These are phyloP conservation scores for Polyergus mexicanus DNA, from an alignment of 1,140 invertebrate species.

Conservation along the genomic window DNA sequence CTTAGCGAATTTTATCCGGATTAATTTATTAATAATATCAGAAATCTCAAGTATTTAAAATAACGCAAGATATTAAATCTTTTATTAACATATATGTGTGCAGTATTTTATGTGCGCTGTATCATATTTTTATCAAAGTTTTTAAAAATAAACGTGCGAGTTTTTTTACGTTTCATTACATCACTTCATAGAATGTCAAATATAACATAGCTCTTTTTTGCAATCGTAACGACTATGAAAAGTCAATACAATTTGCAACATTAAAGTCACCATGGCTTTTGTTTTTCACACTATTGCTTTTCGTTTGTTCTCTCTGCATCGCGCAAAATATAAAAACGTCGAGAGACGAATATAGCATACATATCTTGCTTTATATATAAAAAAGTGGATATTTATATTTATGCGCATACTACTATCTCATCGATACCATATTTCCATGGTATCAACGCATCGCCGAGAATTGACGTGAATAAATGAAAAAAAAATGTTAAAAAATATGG, in stretches of 20 bases:
- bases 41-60: background rate
- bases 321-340: slow-evolving; percentile 50
- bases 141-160: background rate
- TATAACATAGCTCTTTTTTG: background rate
- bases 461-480: slow-evolving; percentile 28
- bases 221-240: slow-evolving; percentile 18
- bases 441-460: slow-evolving; percentile 9
- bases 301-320: slow-evolving; percentile 47
- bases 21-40: background rate
- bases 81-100: background rate
- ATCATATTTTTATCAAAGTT: background rate
- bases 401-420: slow-evolving; percentile 35
- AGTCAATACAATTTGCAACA: slow-evolving; percentile 47
- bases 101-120: background rate
- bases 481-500: slow-evolving; percentile 46
- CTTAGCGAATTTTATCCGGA: background rate
- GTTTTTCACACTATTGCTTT: slow-evolving; percentile 34
- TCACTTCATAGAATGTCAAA: background rate
- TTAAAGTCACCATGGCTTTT: slow-evolving; percentile 43
- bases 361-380: slow-evolving; percentile 26
- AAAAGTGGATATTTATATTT: slow-evolving; percentile 58
- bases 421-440: slow-evolving; percentile 35
- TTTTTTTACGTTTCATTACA: background rate
- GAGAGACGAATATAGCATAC: slow-evolving; percentile 26
- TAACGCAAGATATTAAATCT: background rate